phyloP scores from a whole-genome alignment of 2,113 vertebrate species.

The Neotoma lepida region DNA sequence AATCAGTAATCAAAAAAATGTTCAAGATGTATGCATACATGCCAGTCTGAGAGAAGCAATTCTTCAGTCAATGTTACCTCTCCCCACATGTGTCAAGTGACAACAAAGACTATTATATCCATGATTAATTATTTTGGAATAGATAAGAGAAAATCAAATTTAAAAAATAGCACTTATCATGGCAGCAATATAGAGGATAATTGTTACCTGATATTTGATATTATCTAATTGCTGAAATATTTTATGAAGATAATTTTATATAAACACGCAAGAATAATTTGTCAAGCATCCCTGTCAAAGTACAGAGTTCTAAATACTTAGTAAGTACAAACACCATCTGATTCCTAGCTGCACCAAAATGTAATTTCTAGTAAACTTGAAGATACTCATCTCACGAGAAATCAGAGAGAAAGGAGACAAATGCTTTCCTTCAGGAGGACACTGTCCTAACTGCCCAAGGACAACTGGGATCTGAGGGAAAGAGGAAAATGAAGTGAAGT shows the following conservation, averaged over 20 bases:
- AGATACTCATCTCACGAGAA: not conserved
- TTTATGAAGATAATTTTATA: slow-evolving; percentile 37
- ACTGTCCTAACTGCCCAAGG: not conserved
- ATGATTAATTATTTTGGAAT: slow-evolving; percentile 44
- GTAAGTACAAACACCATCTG: not conserved
- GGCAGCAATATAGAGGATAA: not conserved
- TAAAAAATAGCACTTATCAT: not conserved
- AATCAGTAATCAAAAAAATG: not conserved
- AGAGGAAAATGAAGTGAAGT: not conserved
- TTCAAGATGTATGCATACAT: no score
- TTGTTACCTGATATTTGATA: slow-evolving; percentile 32
- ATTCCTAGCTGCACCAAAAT: not conserved
- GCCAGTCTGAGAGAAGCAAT: not conserved
- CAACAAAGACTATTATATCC: not conserved
- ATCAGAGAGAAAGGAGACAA: not conserved
- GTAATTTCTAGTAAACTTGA: not conserved
- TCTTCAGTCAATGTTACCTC: not conserved
- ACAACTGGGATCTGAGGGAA: not conserved
- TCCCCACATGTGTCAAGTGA: not conserved
- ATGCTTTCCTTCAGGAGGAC: no score
- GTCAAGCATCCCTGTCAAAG: not conserved
- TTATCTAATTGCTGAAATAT: slow-evolving; percentile 9
- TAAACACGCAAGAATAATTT: slow-evolving; percentile 10
- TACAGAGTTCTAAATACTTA: not conserved
- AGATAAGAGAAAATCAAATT: not conserved